A percentile compares a stretch with the other conserved stretches of the same genome.
phyloP scores from a whole-genome alignment of 2,888 invertebrate species.

The Sycophila texana region DNA sequence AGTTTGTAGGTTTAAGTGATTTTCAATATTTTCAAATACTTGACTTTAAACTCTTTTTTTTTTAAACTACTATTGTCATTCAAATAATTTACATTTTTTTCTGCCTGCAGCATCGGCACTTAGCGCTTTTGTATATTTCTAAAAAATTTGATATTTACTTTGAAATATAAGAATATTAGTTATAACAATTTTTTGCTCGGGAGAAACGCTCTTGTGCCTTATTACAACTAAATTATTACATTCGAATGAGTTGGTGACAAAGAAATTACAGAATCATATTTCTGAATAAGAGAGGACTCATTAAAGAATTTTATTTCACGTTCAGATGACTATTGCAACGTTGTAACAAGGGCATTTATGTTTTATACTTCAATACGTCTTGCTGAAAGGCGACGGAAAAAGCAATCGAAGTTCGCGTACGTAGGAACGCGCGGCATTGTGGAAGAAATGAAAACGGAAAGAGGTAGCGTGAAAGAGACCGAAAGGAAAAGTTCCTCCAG shows the following conservation, averaged over 20 bases:
- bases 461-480: background rate
- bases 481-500: conserved; percentile 13
- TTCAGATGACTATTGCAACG: background rate
- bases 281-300: no score
- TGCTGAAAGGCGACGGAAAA: conserved; percentile 6
- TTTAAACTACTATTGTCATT: background rate
- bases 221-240: no score
- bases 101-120: no score
- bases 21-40: background rate
- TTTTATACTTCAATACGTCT: conserved; percentile 26
- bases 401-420: conserved; percentile 38
- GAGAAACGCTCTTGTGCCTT: no score
- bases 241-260: no score
- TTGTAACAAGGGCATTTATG: conserved; percentile 16
- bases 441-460: conserved; percentile 31
- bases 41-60: background rate
- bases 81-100: background rate
- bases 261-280: no score
- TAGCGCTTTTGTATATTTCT: no score
- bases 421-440: conserved; percentile 31
- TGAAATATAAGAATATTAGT: no score
- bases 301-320: no score
- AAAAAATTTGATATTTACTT: no score
- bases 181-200: no score
- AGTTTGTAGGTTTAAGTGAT: background rate